phyloP scores from a whole-genome alignment of 1,140 invertebrate species.

The Chionoecetes opilio region DNA sequence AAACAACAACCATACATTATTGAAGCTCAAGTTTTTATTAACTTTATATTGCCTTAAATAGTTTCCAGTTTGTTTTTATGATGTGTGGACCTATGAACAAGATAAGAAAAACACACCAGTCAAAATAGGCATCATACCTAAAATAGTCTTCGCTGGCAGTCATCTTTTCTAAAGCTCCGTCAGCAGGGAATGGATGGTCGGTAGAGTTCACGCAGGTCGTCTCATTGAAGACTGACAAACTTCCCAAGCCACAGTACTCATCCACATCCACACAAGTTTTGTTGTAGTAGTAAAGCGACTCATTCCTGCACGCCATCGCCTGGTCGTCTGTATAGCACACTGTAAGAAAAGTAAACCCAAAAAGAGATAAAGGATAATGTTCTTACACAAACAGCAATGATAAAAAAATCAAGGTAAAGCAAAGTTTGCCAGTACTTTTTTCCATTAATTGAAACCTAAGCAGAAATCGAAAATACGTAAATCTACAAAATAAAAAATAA shows the following conservation, averaged over 20 bases:
- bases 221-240: conserved; percentile 88
- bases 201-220: conserved; percentile 57
- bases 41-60: no score
- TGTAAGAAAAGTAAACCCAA: no score
- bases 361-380: neutral
- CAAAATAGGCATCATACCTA: no score
- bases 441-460: no score
- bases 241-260: conserved; percentile 91
- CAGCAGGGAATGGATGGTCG: conserved; percentile 74
- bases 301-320: conserved; percentile 32
- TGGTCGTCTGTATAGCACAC: conserved; percentile 55
- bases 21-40: no score
- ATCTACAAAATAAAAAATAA: no score
- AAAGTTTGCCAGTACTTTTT: no score
- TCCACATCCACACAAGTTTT: conserved; percentile 54
- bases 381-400: no score
- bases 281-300: conserved; percentile 68
- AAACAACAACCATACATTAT: neutral
- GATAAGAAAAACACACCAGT: no score
- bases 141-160: conserved; percentile 95
- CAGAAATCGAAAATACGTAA: no score
- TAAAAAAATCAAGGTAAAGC: neutral
- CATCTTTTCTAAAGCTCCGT: conserved; percentile 84
- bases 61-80: no score
- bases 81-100: no score